These are phyloP conservation scores for Oreochromis aureus DNA, from an alignment of 2,113 vertebrate genomes.

Conservation along the genomic window DNA sequence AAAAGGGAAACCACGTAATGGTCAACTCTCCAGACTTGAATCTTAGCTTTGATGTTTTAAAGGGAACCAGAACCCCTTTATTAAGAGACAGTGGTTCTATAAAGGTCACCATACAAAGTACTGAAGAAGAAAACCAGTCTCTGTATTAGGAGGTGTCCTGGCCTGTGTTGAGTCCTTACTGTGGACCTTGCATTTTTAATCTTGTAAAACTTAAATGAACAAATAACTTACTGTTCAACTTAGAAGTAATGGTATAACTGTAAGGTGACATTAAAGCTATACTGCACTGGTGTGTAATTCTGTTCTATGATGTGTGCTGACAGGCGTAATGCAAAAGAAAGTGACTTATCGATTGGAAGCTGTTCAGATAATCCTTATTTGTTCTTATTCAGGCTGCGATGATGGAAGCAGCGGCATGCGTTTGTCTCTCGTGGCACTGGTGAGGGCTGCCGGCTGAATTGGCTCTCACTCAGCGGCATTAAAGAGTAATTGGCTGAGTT, in stretches of 20 bases:
- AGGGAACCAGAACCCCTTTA: neutral
- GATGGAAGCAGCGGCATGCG: neutral
- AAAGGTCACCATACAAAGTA: neutral
- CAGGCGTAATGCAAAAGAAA: neutral
- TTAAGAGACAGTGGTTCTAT: neutral
- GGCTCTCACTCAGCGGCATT: constrained; percentile 45
- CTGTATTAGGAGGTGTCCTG: neutral
- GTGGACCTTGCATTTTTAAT: neutral
- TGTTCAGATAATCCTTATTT: constrained; percentile 30
- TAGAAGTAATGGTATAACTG: neutral
- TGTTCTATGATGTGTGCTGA: neutral
- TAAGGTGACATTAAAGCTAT: neutral
- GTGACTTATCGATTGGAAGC: constrained; percentile 31
- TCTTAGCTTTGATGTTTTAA: neutral
- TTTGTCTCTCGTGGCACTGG: neutral
- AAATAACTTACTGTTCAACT: neutral
- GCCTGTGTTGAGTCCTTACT: neutral
- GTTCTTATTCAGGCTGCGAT: constrained; percentile 6
- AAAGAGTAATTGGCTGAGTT: constrained; percentile 57
- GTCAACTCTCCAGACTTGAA: neutral
- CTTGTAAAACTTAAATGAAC: neutral
- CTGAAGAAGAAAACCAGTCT: neutral
- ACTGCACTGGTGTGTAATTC: neutral
- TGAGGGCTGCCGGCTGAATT: constrained; percentile 14
- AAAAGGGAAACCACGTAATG: neutral